Percentiles rank a stretch among this genome's conserved stretches.
Evolutionary conservation across 2,888 invertebrate genomes (phyloP).

Genomic region (Cactoblastis cactorum): DNA sequence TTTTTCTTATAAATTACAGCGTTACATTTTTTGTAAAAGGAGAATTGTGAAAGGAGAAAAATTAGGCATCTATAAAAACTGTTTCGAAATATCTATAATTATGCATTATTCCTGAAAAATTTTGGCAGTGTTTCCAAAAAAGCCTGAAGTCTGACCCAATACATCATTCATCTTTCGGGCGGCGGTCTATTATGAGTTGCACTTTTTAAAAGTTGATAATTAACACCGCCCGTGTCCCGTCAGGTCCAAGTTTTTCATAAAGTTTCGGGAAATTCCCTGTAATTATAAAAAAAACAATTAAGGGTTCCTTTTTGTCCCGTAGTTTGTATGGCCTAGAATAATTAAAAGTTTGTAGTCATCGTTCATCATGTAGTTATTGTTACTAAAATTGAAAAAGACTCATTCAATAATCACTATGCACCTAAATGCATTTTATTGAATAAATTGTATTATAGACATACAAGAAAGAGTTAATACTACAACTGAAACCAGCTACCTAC

Average conservation of each 20-base stretch:
- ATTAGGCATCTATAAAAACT: too few relatives aligned
- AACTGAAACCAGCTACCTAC: too few relatives aligned
- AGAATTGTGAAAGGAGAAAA: too few relatives aligned
- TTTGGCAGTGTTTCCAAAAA: conserved; percentile 40
- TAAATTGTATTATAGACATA: too few relatives aligned
- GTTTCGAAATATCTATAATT: too few relatives aligned
- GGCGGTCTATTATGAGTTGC: conserved; percentile 77
- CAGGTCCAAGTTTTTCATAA: conserved; percentile 66
- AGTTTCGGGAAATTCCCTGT: conserved; percentile 58
- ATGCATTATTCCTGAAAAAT: conserved; percentile 28
- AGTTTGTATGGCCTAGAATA: conserved; percentile 37
- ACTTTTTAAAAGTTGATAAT: conserved; percentile 76
- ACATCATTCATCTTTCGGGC: conserved; percentile 75
- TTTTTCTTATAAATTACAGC: too few relatives aligned
- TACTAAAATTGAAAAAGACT: background rate
- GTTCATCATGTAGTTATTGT: background rate
- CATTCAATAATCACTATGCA: too few relatives aligned
- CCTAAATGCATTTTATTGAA: too few relatives aligned
- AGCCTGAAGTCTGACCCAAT: conserved; percentile 43
- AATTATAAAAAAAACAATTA: conserved; percentile 69
- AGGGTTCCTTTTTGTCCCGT: conserved; percentile 38
- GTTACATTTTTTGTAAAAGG: too few relatives aligned
- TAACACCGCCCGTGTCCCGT: conserved; percentile 64
- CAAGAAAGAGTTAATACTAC: too few relatives aligned
- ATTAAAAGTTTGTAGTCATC: conserved; percentile 32